phyloP scores from a whole-genome alignment of 2,888 invertebrate species.

The Dryobota labecula region DNA sequence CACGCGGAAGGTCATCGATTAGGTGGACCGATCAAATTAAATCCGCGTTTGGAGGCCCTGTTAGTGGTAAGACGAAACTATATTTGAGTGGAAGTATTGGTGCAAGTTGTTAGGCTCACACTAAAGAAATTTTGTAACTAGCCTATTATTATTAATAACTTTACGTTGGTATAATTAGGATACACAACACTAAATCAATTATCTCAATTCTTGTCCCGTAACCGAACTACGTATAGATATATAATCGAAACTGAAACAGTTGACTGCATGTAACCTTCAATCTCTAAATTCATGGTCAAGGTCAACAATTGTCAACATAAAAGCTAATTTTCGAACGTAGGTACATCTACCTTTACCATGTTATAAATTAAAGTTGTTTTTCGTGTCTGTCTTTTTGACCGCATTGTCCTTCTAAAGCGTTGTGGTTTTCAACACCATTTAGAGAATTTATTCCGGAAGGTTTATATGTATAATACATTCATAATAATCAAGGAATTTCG shows the following conservation, averaged over 20 bases:
- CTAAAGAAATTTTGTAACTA: too few relatives aligned
- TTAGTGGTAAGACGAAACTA: too few relatives aligned
- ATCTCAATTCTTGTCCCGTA: neutral
- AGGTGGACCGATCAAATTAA: too few relatives aligned
- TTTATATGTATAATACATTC: neutral
- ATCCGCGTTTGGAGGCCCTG: too few relatives aligned
- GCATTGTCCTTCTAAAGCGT: neutral
- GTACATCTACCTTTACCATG: neutral
- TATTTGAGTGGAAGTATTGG: too few relatives aligned
- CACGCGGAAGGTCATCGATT: too few relatives aligned
- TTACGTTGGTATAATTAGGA: neutral
- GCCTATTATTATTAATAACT: too few relatives aligned
- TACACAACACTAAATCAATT: conserved; percentile 5
- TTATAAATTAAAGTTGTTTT: neutral
- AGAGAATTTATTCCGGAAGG: neutral
- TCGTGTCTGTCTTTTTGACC: neutral
- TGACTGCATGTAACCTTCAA: conserved; percentile 6
- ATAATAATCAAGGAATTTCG: neutral
- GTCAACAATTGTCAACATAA: neutral
- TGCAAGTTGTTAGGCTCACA: too few relatives aligned
- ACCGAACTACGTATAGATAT: conserved; percentile 7
- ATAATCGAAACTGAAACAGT: conserved; percentile 13
- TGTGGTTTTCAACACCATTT: neutral
- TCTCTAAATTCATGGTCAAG: conserved; percentile 14
- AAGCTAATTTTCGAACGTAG: too few relatives aligned